phyloP scores from a whole-genome alignment of 2,797 vertebrate genomes.

The Podargus strigoides region DNA sequence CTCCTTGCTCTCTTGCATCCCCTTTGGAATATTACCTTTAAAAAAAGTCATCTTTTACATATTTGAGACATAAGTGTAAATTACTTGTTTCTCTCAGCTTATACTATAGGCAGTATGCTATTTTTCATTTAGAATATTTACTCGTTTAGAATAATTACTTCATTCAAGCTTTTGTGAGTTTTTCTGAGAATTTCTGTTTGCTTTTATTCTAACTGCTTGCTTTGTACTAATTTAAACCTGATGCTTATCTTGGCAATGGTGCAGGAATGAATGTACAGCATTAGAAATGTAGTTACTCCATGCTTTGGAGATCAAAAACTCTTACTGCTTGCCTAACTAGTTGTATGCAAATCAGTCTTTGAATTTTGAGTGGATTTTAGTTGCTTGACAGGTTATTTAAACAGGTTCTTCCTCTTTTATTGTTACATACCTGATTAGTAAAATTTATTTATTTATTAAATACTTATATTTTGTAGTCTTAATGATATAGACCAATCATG shows the following conservation, averaged over 20 bases:
- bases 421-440: slow-evolving; percentile 54
- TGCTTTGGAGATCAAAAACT: background rate
- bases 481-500: slow-evolving; percentile 79
- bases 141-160: background rate
- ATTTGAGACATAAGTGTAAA: background rate
- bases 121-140: background rate
- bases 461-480: slow-evolving; percentile 68
- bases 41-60: background rate
- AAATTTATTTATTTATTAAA: slow-evolving; percentile 66
- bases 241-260: background rate
- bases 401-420: slow-evolving; percentile 33
- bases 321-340: slow-evolving; percentile 13
- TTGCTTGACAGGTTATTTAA: slow-evolving; percentile 35
- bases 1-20: background rate
- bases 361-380: background rate
- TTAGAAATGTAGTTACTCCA: background rate
- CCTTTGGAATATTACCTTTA: background rate
- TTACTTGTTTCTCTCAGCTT: background rate
- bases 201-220: background rate
- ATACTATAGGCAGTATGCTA: background rate
- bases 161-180: background rate
- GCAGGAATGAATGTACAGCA: background rate
- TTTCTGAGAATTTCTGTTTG: background rate
- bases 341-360: background rate
- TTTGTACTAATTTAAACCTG: background rate